phyloP scores from a whole-genome alignment of 2,888 invertebrate species.

The Mayetiola destructor region DNA sequence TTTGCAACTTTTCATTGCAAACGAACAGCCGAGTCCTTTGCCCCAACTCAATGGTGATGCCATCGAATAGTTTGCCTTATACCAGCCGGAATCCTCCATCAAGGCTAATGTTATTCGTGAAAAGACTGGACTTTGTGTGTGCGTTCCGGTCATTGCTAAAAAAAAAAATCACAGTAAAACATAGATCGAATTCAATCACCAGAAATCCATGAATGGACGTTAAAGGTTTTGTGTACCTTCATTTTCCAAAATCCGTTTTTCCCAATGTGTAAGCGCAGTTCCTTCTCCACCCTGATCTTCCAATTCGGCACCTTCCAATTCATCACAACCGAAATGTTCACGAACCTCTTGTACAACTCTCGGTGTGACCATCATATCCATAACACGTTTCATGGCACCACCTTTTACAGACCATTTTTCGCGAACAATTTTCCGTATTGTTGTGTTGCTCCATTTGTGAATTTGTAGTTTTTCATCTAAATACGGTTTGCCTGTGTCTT shows the following conservation, averaged over 20 bases:
- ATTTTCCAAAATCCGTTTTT: constrained; percentile 91
- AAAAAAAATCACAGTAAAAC: too few species aligned
- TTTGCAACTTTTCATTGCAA: constrained; percentile 88
- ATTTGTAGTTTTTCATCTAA: constrained; percentile 77
- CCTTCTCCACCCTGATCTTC: constrained; percentile 98
- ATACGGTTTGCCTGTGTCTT: constrained; percentile 76
- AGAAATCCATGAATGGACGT: background rate
- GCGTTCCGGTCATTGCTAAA: constrained; percentile 97
- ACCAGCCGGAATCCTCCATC: constrained; percentile 99
- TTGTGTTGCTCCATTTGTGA: constrained; percentile 85
- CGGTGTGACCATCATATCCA: constrained; percentile 85
- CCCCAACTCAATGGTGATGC: constrained; percentile 88
- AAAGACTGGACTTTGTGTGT: constrained; percentile 95
- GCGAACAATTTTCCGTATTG: constrained; percentile 60
- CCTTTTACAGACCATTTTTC: constrained; percentile 65
- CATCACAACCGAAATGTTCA: constrained; percentile 71
- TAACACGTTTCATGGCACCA: constrained; percentile 55
- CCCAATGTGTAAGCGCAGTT: constrained; percentile 96
- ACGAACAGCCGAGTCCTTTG: constrained; percentile 75
- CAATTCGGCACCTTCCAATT: constrained; percentile 87
- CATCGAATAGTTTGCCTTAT: constrained; percentile 76
- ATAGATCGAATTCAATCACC: background rate
- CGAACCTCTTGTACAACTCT: constrained; percentile 74
- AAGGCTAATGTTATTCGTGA: constrained; percentile 87
- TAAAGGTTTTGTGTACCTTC: background rate